Conservation (phyloP, 2,797 vertebrate genomes). For the Loriculus beryllinus region DNA sequence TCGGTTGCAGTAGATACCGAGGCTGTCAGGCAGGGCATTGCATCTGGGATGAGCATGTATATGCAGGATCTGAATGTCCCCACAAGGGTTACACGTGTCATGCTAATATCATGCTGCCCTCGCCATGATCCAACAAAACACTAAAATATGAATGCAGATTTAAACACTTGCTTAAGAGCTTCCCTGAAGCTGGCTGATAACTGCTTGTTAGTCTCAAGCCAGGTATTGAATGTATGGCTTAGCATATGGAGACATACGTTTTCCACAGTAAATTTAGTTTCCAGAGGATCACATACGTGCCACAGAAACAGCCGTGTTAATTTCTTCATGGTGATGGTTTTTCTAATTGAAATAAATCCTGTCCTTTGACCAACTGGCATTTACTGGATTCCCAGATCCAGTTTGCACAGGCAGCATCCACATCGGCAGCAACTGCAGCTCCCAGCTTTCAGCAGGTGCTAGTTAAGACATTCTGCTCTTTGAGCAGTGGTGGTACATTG, state of each 20-base stretch:
- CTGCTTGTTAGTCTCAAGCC: not conserved
- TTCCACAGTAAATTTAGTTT: not conserved
- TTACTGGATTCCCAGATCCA: not conserved
- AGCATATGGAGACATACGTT: not conserved
- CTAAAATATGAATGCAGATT: not conserved
- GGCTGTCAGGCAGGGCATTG: not conserved
- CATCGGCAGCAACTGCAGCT: not conserved
- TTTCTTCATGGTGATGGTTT: not conserved
- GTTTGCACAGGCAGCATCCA: not conserved
- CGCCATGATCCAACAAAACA: not conserved
- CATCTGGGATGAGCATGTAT: not conserved
- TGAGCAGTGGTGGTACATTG: not conserved
- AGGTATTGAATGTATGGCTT: not conserved
- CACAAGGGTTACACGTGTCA: not conserved
- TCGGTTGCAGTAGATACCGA: not conserved
- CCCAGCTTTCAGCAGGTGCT: not conserved
- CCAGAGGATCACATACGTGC: rapidly evolving
- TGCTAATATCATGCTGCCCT: not conserved
- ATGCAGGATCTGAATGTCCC: not conserved
- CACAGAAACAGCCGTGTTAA: not conserved
- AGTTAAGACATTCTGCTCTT: not conserved
- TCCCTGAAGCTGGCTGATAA: not conserved
- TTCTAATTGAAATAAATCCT: not conserved
- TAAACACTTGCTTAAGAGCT: not conserved
- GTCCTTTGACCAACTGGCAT: not conserved